Conservation (phyloP, 37 sponge, comb jelly and placozoan species). For the Aplysina aerophoba region DNA sequence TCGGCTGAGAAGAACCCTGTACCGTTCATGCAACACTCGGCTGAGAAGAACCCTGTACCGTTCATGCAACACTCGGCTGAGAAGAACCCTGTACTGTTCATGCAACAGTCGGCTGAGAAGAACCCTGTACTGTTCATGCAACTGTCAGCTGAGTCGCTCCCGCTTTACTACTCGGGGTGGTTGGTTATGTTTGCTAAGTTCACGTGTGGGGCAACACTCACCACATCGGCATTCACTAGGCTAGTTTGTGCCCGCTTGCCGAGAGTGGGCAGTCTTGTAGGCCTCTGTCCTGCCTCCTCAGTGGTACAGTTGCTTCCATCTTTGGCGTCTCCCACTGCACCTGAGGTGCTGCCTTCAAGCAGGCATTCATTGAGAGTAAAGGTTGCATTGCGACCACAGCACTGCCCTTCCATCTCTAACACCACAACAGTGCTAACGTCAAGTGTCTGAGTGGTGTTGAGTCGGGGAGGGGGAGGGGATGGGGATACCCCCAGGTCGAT, state of each 20-base stretch:
- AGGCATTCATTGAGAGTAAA: constrained; percentile 11
- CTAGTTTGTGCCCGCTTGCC: background rate
- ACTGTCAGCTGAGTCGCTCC: no score
- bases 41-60: no score
- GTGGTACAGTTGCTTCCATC: no score
- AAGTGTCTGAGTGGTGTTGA: no score
- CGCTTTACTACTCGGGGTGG: no score
- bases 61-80: no score
- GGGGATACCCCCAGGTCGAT: background rate
- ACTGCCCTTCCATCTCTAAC: background rate
- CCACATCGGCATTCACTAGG: constrained; percentile 5
- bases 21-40: no score
- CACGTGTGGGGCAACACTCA: no score
- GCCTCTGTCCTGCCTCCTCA: background rate
- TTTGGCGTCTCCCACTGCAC: background rate
- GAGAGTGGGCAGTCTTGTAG: background rate
- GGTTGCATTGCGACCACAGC: background rate
- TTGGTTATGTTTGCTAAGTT: no score
- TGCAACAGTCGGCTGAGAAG: no score
- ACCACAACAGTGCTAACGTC: background rate
- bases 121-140: no score
- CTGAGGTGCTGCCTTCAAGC: background rate
- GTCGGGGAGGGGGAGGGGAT: background rate
- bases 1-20: background rate
- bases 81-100: no score